Evolutionary conservation across 2,888 invertebrate species (phyloP).

Genomic region (Caradrina clavipalpis): DNA sequence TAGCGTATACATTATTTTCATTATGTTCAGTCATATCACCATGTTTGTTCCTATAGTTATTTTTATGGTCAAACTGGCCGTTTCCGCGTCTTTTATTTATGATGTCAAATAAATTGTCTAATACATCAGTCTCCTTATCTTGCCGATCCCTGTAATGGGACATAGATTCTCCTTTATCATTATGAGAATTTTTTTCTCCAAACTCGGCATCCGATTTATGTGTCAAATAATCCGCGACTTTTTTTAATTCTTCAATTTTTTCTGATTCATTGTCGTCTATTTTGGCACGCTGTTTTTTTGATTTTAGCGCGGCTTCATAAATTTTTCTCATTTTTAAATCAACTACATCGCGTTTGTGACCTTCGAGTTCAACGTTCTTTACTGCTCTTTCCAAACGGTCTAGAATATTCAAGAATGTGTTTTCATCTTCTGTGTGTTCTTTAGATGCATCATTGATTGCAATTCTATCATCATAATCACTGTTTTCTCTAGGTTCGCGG

Average conservation of each 20-base stretch:
- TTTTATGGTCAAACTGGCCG: background rate
- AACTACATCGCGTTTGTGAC: slow-evolving; percentile 33
- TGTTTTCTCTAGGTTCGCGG: background rate
- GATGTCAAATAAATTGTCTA: slow-evolving; percentile 26
- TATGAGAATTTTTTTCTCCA: slow-evolving; percentile 4
- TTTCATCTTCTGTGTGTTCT: slow-evolving; percentile 12
- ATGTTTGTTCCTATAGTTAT: slow-evolving; percentile 18
- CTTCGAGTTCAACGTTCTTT: slow-evolving; percentile 33
- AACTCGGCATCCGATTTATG: slow-evolving; percentile 8
- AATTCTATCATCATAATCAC: slow-evolving; percentile 5
- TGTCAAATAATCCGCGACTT: slow-evolving; percentile 38
- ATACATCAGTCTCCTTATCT: slow-evolving; percentile 19
- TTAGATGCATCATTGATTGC: background rate
- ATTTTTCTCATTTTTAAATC: slow-evolving; percentile 48
- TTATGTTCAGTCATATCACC: background rate
- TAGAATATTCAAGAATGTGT: slow-evolving; percentile 33
- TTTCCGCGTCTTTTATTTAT: slow-evolving; percentile 14
- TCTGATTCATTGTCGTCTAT: slow-evolving; percentile 2
- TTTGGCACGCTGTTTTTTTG: slow-evolving; percentile 1
- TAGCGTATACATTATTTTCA: background rate
- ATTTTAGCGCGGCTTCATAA: slow-evolving; percentile 35
- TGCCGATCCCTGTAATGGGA: background rate
- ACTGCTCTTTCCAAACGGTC: slow-evolving; percentile 40
- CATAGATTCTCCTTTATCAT: slow-evolving; percentile 5
- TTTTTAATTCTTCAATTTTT: slow-evolving; percentile 29